phyloP scores from a whole-genome alignment of 1,140 invertebrate genomes.

The Rhopalosiphum padi region DNA sequence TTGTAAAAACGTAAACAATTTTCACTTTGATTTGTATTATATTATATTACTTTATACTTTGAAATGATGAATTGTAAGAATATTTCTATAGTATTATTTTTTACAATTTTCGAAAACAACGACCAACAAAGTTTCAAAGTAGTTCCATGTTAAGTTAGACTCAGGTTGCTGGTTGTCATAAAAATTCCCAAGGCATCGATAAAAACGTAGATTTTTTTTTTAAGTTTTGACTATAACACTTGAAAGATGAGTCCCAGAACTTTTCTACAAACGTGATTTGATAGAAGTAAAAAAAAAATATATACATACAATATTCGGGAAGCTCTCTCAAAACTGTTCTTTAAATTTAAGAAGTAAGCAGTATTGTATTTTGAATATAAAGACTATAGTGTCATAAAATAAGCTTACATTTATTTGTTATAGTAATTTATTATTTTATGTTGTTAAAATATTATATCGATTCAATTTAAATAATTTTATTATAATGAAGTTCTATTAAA shows the following conservation, averaged over 20 bases:
- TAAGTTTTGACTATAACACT: slow-evolving; percentile 11
- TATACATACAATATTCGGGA: neutral
- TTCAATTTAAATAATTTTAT: neutral
- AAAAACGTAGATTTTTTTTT: slow-evolving; percentile 33
- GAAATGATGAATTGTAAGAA: neutral
- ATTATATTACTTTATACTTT: neutral
- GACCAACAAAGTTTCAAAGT: slow-evolving; percentile 19
- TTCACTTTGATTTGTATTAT: neutral
- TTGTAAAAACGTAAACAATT: neutral
- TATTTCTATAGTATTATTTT: neutral
- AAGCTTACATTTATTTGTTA: neutral
- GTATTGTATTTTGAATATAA: neutral
- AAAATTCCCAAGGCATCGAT: slow-evolving; percentile 41
- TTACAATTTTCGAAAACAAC: neutral
- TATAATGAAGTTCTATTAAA: neutral
- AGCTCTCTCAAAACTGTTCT: neutral
- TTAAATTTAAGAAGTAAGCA: neutral
- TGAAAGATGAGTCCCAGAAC: slow-evolving; percentile 38
- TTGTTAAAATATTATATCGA: neutral
- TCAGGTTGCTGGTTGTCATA: slow-evolving; percentile 34
- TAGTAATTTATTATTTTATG: neutral
- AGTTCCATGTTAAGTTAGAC: neutral
- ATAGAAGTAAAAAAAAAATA: slow-evolving; percentile 3
- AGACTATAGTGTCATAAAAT: neutral
- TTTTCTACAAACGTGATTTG: neutral